Conservation (phyloP, 2,888 invertebrate species). For the Dasypolia templi region DNA sequence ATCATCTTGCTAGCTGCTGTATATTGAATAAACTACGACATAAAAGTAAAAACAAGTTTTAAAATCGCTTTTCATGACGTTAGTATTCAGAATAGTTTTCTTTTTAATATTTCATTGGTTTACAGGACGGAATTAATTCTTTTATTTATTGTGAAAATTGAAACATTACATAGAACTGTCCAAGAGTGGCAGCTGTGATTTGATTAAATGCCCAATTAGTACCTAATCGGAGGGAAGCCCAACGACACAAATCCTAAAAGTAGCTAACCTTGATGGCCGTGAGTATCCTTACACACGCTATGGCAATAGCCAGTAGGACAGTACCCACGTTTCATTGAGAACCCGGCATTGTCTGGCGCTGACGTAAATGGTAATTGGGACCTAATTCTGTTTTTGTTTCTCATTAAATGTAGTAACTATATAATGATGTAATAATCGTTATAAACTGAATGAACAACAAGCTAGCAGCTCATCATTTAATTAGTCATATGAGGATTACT, state of each 20-base stretch:
- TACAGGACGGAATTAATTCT: too few relatives aligned
- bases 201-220: too few relatives aligned
- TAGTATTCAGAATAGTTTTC: neutral
- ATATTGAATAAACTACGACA: neutral
- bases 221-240: neutral
- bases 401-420: neutral
- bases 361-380: neutral
- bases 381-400: neutral
- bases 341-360: neutral
- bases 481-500: conserved; percentile 4
- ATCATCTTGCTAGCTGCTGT: neutral
- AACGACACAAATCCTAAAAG: neutral
- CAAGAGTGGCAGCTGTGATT: too few relatives aligned
- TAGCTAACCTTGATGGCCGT: neutral
- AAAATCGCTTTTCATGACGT: neutral
- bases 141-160: neutral
- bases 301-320: neutral
- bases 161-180: neutral
- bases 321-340: neutral
- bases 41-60: neutral
- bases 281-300: neutral
- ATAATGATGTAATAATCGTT: neutral
- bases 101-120: too few relatives aligned
- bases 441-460: neutral
- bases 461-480: conserved; percentile 2